phyloP scores from a whole-genome alignment of 1,140 invertebrate genomes.

The Aporrectodea caliginosa region DNA sequence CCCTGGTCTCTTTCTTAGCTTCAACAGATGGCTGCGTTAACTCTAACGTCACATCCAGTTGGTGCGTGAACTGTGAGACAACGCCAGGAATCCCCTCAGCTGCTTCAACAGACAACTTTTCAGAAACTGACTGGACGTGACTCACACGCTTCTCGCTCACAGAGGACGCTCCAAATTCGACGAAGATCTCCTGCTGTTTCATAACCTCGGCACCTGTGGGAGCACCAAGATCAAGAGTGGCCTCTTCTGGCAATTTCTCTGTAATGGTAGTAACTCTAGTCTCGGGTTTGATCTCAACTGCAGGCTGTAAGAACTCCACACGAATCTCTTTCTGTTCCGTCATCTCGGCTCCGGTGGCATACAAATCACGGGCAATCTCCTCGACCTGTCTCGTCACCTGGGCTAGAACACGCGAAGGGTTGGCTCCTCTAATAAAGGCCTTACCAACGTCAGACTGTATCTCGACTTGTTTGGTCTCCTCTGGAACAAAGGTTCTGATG shows the following conservation, averaged over 20 bases:
- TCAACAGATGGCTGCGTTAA: slow-evolving; percentile 9
- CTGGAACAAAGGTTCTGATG: slow-evolving; percentile 3
- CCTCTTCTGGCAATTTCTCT: slow-evolving; percentile 3
- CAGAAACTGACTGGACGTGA: background rate
- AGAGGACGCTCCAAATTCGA: background rate
- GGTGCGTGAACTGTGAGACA: background rate
- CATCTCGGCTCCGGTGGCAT: slow-evolving; percentile 19
- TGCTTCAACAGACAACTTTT: slow-evolving; percentile 1
- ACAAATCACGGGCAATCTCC: slow-evolving; percentile 12
- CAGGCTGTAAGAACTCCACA: slow-evolving; percentile 13
- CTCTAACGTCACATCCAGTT: background rate
- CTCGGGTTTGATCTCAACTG: slow-evolving; percentile 9
- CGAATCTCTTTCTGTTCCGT: slow-evolving; percentile 23
- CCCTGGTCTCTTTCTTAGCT: slow-evolving; percentile 12
- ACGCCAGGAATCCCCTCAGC: background rate
- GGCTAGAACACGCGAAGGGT: slow-evolving; percentile 1
- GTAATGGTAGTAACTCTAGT: slow-evolving; percentile 9
- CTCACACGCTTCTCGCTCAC: background rate
- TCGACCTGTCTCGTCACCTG: slow-evolving; percentile 8
- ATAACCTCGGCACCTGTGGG: background rate
- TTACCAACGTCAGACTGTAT: slow-evolving; percentile 1
- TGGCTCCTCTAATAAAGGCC: background rate
- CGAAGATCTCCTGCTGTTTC: background rate
- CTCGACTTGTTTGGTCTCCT: background rate
- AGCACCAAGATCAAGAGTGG: background rate